Base-by-base conservation (phyloP, 2,113 vertebrate genomes). In the Pygoscelis adeliae region DNA sequence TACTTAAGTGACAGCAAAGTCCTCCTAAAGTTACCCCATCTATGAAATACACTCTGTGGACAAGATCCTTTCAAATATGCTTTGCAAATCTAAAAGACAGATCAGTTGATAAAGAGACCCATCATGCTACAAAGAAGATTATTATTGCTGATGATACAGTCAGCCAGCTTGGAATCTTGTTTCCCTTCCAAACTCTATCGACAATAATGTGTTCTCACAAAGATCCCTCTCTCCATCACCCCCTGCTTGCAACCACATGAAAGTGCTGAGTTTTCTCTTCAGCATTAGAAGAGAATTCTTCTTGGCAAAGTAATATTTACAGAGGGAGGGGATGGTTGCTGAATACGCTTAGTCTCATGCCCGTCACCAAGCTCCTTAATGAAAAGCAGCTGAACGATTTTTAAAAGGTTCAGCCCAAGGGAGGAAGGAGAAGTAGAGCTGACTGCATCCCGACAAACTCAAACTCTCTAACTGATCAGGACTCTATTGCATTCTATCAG, bases 91-190 rank as follows among this genome's bases (percentile, higher is more conserved):
- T 9, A 9, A 32, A 76, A 78, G 86, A 8, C 55, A 40, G 30
- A 67, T n/a, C 55, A 69, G 65, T 6, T 53, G 52, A 61, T 0
- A 73, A 50, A 44, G 32, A 58, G 59, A 56, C 25, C 56, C 55
- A 32, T 10, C 66, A 13, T 10, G 7, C 52, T 59, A 47, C 74
- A n/a, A 50, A 73, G 63, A 21, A 30, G 67, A 59, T 11, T 80
- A 74, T 90, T 83, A 55, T 20, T 73, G 83, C 79, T 83, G 87
- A 32, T 13, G 72, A 52, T 26, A 74, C 36, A 65, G 38, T 70
- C 77, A 90, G 89, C 78, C 93, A 76, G 82, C 58, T 30, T 80
- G 94, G 96, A 93, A 96, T 96, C 79, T 70, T 7, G 46, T 47
- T 85, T 83, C 59, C 82, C 15, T 92, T 87, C 94, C 96, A 90